Base-by-base conservation (phyloP, 2,888 invertebrate genomes). In the Lasioglossum leucozonium region DNA sequence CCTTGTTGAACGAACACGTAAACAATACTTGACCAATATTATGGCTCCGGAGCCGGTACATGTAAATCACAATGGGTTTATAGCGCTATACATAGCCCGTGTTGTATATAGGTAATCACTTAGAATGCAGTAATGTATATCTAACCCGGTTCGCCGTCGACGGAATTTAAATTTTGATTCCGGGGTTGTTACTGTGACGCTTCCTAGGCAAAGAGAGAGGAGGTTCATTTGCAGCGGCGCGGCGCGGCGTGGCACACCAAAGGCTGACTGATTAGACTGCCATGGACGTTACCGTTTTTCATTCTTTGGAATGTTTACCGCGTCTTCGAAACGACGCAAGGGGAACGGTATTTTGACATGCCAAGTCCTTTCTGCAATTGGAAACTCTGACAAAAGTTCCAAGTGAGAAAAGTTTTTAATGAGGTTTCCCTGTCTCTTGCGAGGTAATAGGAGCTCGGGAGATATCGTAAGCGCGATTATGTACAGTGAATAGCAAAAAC, bases 201-300 rank as follows among this genome's bases (percentile, higher is more conserved):
- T 69, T 37, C 30, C 42, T 30, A 47, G n/a, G 18, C 62, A 37
- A 37, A 47, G 16, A 44, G 42, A n/a, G 47, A 44, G 62, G 30
- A 34, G 10, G 42, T 37, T n/a, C 51, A 47, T 18, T 55, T 67
- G 51, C 51, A 30, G 16, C 26, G 26, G 5, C 26, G 16, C 26
- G 11, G n/a, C 26, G n/a, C 55, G 55, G 47, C 13, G 58, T n/a
- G 13, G 58, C 26, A 62, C 16, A 16, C 62, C 62, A 62, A 62
- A 62, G 62, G 62, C 62, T 62, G 71, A 69, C 71, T 75, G 75
- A 75, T 77, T 77, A 72, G 51, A 65, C 77, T 55, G 37, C 62
- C 79, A 47, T 75, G 79, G 72, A 79, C 77, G 75, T 80, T 80
- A 80, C 51, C 75, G 58, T 84, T 84, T 65, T 79, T 86, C 80